Percentiles rank a stretch among this genome's conserved stretches.
Evolutionary conservation across 2,113 vertebrate species (phyloP).

Genomic region (Cairina moschata): DNA sequence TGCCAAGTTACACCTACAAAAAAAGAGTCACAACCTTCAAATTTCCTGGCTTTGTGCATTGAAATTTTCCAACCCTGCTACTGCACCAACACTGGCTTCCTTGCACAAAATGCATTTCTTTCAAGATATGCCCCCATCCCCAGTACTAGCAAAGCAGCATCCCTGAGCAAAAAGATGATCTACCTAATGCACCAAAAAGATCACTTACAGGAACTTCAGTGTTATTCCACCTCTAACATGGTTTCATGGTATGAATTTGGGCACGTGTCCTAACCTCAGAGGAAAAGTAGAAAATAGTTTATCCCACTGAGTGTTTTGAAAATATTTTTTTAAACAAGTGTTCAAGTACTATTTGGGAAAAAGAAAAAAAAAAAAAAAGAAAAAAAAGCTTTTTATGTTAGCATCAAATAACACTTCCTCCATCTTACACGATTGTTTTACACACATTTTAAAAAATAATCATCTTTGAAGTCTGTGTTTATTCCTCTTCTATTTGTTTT

Average conservation of each 20-base stretch:
- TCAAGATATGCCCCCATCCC: not conserved
- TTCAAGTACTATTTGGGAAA: not conserved
- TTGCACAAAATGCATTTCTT: conserved; percentile 10
- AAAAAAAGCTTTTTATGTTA: not conserved
- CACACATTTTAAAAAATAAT: not conserved
- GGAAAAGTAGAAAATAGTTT: not conserved
- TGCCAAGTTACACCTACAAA: conserved; percentile 58
- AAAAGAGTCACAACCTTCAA: conserved; percentile 50
- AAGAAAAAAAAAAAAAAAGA: not conserved
- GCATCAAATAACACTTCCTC: not conserved
- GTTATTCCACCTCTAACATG: not conserved
- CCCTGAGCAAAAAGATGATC: not conserved
- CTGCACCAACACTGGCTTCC: conserved; percentile 34
- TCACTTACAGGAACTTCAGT: not conserved
- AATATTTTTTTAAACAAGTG: not conserved
- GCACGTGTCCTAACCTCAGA: not conserved
- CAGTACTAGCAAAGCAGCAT: not conserved
- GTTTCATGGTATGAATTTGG: not conserved
- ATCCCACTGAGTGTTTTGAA: not conserved
- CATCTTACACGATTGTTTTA: not conserved
- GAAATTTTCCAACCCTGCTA: conserved; percentile 38
- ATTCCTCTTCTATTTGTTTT: conserved; percentile 23
- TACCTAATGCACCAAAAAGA: not conserved
- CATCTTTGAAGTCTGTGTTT: not conserved
- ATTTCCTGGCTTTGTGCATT: conserved; percentile 47